A percentile compares a stretch with the other conserved stretches of the same genome.
These are phyloP conservation scores for Saccostrea echinata DNA, from an alignment of 1,140 invertebrate genomes.

Conservation along the genomic window DNA sequence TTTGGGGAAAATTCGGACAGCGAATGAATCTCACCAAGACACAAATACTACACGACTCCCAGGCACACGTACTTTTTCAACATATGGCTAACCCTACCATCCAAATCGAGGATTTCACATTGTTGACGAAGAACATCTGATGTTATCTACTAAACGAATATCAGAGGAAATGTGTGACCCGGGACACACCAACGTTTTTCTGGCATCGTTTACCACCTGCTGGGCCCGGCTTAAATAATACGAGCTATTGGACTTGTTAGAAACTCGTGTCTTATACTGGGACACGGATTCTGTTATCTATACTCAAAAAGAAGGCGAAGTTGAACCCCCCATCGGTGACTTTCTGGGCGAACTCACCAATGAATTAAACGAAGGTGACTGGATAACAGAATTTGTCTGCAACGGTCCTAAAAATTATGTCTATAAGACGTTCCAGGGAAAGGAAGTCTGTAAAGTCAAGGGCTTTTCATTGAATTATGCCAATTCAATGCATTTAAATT, in stretches of 20 bases:
- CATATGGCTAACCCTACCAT: constrained; percentile 58
- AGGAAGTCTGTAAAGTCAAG: constrained; percentile 57
- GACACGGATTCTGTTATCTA: constrained; percentile 49
- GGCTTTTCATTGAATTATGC: constrained; percentile 54
- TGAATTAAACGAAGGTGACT: constrained; percentile 66
- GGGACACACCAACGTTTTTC: constrained; percentile 71
- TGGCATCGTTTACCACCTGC: constrained; percentile 77
- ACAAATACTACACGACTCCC: not conserved
- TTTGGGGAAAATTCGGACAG: constrained; percentile 59
- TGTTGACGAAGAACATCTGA: constrained; percentile 33
- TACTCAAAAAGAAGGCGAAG: constrained; percentile 12
- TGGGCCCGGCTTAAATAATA: constrained; percentile 78
- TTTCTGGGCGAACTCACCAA: constrained; percentile 79
- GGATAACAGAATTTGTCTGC: constrained; percentile 56
- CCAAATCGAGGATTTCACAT: constrained; percentile 40
- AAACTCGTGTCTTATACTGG: constrained; percentile 57
- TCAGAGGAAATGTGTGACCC: not conserved
- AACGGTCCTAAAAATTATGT: constrained; percentile 63
- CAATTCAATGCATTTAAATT: constrained; percentile 37
- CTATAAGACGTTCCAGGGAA: constrained; percentile 46
- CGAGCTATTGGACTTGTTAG: constrained; percentile 71
- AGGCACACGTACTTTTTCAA: constrained; percentile 60
- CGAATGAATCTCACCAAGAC: constrained; percentile 42
- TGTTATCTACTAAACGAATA: not conserved
- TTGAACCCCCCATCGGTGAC: constrained; percentile 26